Base-by-base conservation (phyloP, 2,797 vertebrate species). In the Myotis pilosus region DNA sequence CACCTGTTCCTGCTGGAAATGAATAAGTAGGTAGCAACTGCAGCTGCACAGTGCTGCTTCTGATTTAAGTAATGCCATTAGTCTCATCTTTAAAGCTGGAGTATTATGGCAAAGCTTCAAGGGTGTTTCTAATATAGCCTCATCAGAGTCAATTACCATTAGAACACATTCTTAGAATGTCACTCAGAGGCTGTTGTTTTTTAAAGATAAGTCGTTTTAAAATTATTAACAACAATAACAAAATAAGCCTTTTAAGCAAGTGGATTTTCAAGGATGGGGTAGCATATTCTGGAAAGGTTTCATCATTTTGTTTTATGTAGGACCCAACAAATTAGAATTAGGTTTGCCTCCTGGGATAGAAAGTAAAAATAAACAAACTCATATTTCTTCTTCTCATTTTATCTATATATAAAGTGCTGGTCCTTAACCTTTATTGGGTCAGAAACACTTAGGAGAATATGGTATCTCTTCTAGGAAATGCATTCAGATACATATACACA, bases 161-260 rank as follows among this genome's bases (percentile, higher is more conserved):
- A 62, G 53, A 88, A 91, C 19, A 82, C 33, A 33, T 75, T 95
- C 93, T 87, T 4, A 66, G 87, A 94, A 92, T 90, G 30, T 66
- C 87, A 71, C 68, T 92, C 62, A 69, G 25, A 83, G 81, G 17
- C 23, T 3, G 3, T 53, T 44, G n/a, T 41, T 74, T 47, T 64
- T 57, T 36, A 25, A 33, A 17, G 22, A 92, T 16, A 49, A 5
- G 4, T 55, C 84, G 41, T 79, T 95, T 93, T 47, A 68, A 82
- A 87, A 47, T 91, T 53, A 94, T 66, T 44, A 90, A 74, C 47
- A 76, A 60, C 10, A n/a, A 60, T 6, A 41, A 81, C 36, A 91
- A 94, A 91, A 81, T 51, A 68, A 92, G 8, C 38, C 5, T 82
- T 93, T 82, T 85, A 85, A 92, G 25, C 5, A 75, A 89, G 28